Conservation (phyloP, 1,140 invertebrate species). For the Drosophila lowei region DNA sequence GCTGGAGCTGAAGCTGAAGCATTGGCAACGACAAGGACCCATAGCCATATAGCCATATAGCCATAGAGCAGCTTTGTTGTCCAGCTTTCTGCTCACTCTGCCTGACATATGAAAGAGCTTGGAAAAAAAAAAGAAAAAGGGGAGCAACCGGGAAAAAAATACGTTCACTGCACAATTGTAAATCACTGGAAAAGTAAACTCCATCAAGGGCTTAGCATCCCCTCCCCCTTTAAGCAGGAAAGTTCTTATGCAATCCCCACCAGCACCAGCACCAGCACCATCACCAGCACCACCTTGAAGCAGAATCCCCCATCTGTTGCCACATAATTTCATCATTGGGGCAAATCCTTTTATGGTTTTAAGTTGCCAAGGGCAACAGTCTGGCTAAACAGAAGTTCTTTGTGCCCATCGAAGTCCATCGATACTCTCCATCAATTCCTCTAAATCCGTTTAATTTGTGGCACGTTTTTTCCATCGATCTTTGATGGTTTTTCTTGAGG, state of each 20-base stretch:
- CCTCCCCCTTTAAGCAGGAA: constrained; percentile 2
- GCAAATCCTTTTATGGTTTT: constrained; percentile 49
- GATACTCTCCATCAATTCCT: not conserved
- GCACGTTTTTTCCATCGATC: not conserved
- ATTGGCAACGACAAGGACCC: constrained; percentile 33
- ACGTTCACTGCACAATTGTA: constrained; percentile 55
- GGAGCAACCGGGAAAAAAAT: constrained; percentile 13
- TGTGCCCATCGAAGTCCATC: not conserved
- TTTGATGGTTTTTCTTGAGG: not conserved
- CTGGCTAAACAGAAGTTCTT: constrained; percentile 5
- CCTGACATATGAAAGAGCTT: constrained; percentile 47
- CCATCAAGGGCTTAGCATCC: constrained; percentile 54
- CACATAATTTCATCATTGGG: constrained; percentile 47
- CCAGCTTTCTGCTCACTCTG: constrained; percentile 4
- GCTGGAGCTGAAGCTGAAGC: constrained; percentile 6
- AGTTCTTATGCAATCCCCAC: constrained; percentile 39
- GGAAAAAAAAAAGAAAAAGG: constrained; percentile 1
- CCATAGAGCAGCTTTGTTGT: constrained; percentile 39
- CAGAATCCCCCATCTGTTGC: not conserved
- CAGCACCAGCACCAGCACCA: not conserved
- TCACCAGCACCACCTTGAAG: not conserved
- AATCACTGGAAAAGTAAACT: constrained; percentile 58
- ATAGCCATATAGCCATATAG: not conserved
- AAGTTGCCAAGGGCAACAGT: constrained; percentile 29
- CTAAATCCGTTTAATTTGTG: constrained; percentile 13